Conservation (phyloP, 1,140 invertebrate species). For the Battus philenor region DNA sequence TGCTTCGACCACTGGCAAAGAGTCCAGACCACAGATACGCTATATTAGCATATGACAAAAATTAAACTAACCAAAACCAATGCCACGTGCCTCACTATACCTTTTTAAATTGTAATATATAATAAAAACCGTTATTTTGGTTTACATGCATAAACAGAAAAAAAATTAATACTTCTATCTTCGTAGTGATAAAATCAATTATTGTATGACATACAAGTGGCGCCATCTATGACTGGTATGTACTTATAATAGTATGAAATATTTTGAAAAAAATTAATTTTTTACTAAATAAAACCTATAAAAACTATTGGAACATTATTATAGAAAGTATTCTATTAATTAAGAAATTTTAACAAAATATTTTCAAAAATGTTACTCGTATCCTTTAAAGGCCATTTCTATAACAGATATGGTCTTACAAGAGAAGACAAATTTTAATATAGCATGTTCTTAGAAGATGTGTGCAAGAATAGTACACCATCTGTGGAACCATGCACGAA, state of each 20-base stretch:
- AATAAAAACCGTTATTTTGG: no score
- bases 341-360: not conserved
- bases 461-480: constrained; percentile 41
- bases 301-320: no score
- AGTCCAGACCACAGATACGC: constrained; percentile 23
- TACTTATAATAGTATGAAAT: no score
- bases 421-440: constrained; percentile 40
- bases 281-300: no score
- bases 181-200: no score
- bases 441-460: constrained; percentile 72
- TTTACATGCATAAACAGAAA: no score
- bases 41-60: constrained; percentile 39
- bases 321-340: no score
- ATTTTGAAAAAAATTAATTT: no score
- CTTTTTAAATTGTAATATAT: no score
- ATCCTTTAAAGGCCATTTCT: constrained; percentile 31
- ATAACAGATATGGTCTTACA: constrained; percentile 31
- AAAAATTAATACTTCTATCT: no score
- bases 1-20: constrained; percentile 29
- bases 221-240: no score
- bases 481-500: constrained; percentile 69
- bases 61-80: constrained; percentile 35
- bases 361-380: constrained; percentile 46
- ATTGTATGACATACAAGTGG: no score
- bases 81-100: constrained; percentile 4